Base-by-base conservation (phyloP, 2,797 vertebrate species). In the Spheniscus humboldti region DNA sequence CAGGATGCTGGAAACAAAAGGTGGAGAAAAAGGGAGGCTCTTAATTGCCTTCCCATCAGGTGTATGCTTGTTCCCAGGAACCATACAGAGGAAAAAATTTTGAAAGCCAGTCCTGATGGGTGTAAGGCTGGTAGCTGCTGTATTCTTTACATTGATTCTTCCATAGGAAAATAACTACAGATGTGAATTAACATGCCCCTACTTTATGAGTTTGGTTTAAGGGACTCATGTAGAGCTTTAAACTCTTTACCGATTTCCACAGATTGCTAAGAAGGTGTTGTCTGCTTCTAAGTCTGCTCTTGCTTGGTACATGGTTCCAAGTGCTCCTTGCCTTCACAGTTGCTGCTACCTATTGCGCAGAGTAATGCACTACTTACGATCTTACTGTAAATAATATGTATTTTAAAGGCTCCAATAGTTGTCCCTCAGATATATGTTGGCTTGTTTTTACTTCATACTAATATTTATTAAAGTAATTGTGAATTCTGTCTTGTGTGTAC, bases 401-500 rank as follows among this genome's bases (percentile, higher is more conserved):
- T 91, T 96, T 96, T 63, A 94, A 88, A 85, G 52, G 43, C 66
- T 89, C 68, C 50, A 88, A 28, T 92, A 94, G 88, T 90, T 91
- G 94, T 86, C 47, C 66, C 69, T 79, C 23, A 48, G 76, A 92
- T 96, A 84, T 90, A 84, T 48, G 75, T 75, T 95, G 85, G 39
- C 57, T 96, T 4, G 0, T 92, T 96, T 89, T 86, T 83, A 53
- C 72, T 96, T 91, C 91, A 91, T 59, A 84, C 76, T 75, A 74
- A 13, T 91, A 90, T 95, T 94, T 96, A 95, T 92, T 94, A 78
- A 94, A 81, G 84, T 86, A 91, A 92, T 91, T 90, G 76, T 84
- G 94, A 88, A 88, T 94, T 91, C 81, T 88, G 69, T 75, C 75
- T 77, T 78, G 41, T 73, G 53, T 45, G 78, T 91, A 73, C 73